Evolutionary conservation across 2,113 vertebrate genomes (phyloP), one percentile per base, ranked within the genome.

Genomic region (Oxyruncus cristatus): DNA sequence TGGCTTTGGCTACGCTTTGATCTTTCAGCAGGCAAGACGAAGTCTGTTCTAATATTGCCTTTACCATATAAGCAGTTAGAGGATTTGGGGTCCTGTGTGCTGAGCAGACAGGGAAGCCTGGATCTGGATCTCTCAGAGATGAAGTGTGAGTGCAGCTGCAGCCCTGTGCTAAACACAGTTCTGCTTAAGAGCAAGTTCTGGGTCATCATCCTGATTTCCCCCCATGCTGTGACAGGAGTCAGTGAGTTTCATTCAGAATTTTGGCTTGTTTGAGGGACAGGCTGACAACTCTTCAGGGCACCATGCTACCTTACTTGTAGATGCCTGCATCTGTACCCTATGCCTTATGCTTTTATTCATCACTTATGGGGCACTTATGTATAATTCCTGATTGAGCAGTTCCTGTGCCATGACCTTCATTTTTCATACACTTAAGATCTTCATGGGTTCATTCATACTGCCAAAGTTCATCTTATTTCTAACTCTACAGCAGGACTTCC

Each of bases 391-490:
- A 78, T 70, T 75, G 88, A 93, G 58, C 11, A 15, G 24, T 71
- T 94, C 33, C 35, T 80, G 35, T 73, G 58, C 39, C 30, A 42
- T 42, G 46, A 50, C 84, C 55, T 80, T 86, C 1, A 26, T 61
- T 87, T 88, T 83, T 85, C 46, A 76, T 82, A 86, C 27, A 27
- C 68, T 83, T 49, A 27, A 74, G 39, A 44, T 78, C 46, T 71
- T 92, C 27, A 28, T 26, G 5, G 28, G 75, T 95, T 91, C 52
- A 71, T 70, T 74, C 62, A 19, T 56, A 44, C 10, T 77, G 30
- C 33, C 62, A 67, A 94, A 86, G n/a, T 92, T 95, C 41, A 44
- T 27, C 42, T 71, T 47, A 47, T 42, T 95, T 87, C 82, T 77
- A 77, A 30, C 7, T 94, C 30, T 85, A 10, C 35, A 80, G 50